Evolutionary conservation across 2,888 invertebrate genomes (phyloP), one percentile per base, ranked within the genome.

Genomic region (Nematopogon swammerdamellus): DNA sequence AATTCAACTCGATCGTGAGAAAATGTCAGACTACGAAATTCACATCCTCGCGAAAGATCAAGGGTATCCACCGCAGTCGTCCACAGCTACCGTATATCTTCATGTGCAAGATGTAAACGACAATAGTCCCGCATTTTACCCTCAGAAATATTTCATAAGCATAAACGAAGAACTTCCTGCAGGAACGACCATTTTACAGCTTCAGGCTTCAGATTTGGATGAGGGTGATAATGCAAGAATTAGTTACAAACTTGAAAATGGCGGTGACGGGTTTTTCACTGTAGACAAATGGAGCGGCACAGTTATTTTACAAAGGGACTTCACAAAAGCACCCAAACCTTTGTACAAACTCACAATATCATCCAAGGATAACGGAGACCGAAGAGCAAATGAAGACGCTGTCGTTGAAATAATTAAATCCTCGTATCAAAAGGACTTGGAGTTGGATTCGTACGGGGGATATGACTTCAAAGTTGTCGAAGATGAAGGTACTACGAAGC

Each of bases 41-140:
- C 83, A 86, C 61, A 88, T 97, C 2, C 82, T 95, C 49, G 97
- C 97, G 14, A 88, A 85, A 72, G 97, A 97, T 80, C 92, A 93
- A 75, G 97, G 96, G 8, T 86, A 86, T 60, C 93, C 94, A 20
- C 89, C 94, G 0, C 90, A 94, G 64, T 92, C 94, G 17, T 92
- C 96, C 6, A 93, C 94, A 0, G 93, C 95, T 8, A 92, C 93
- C 1, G 88, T 97, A 48, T 82, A 85, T 60, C 71, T 97, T 5
- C 86, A 81, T 56, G 84, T 97, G 17, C 77, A 87, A 52, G 97
- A 97, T 71, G 86, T 93, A 14, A 97, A 97, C 68, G 97, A 97
- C 70, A 96, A 97, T 67, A 85, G 85, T 59, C 97, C 97, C 0
- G 84, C 87, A 60, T 96, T 97, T 76, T 96, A 96, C 74, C 97